Conservation (phyloP, 2,113 vertebrate species). For the Ceuthmochares aereus region DNA sequence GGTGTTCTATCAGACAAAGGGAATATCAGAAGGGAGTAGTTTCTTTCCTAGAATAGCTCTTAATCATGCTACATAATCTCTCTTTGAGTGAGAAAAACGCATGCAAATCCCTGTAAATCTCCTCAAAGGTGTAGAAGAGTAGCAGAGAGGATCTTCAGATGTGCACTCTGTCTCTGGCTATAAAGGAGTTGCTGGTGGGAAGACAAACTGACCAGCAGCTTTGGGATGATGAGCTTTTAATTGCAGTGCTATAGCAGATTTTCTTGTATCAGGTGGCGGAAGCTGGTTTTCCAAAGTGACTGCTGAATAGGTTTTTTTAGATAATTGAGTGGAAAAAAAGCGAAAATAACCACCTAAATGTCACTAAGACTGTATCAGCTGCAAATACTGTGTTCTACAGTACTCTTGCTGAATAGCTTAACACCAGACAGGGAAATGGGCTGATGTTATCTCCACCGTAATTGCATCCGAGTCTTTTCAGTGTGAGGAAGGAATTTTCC, state of each 20-base stretch:
- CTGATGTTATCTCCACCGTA: conserved; percentile 20
- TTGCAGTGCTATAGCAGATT: neutral
- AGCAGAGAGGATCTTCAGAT: neutral
- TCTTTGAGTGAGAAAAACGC: neutral
- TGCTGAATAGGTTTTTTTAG: conserved; percentile 31
- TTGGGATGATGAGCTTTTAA: neutral
- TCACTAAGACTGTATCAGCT: neutral
- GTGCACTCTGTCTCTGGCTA: neutral
- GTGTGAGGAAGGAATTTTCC: conserved; percentile 17
- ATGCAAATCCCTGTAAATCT: conserved; percentile 48
- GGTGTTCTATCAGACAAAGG: neutral
- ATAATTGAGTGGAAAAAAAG: neutral
- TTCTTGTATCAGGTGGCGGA: neutral
- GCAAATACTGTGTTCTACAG: neutral
- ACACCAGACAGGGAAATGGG: neutral
- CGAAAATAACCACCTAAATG: neutral
- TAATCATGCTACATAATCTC: conserved; percentile 42
- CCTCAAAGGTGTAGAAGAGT: neutral
- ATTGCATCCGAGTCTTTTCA: neutral
- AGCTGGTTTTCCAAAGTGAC: conserved; percentile 13
- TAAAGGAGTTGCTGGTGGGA: neutral
- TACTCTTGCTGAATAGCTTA: neutral
- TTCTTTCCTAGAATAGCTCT: conserved; percentile 21
- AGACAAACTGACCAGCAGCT: neutral
- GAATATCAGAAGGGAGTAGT: neutral